phyloP scores from a whole-genome alignment of 2,888 invertebrate species.

The Melieria omissa region DNA sequence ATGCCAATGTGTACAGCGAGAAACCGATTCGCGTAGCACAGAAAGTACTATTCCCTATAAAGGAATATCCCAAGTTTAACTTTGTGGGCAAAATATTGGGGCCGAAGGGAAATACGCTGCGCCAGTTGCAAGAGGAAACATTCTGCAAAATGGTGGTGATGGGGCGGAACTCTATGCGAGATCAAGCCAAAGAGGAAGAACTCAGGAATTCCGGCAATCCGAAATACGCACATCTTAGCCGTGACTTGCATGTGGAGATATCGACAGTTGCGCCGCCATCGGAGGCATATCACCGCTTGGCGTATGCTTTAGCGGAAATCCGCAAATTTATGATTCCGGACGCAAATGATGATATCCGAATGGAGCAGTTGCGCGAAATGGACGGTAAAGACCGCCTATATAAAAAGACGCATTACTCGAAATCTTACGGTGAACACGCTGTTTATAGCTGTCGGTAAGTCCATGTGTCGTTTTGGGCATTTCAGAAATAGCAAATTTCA shows the following conservation, averaged over 20 bases:
- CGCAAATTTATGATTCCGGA: conserved; percentile 84
- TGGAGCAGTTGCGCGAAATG: conserved; percentile 63
- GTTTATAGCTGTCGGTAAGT: conserved; percentile 57
- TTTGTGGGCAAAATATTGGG: conserved; percentile 95
- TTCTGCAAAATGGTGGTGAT: conserved; percentile 96
- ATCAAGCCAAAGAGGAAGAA: conserved; percentile 93
- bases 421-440: conserved; percentile 57
- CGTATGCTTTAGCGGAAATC: conserved; percentile 83
- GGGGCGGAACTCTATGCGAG: conserved; percentile 93
- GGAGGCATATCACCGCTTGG: conserved; percentile 87
- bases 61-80: conserved; percentile 74
- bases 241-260: conserved; percentile 92
- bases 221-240: conserved; percentile 89
- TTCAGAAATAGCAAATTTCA: background rate
- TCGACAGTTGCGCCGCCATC: conserved; percentile 91
- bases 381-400: conserved; percentile 64
- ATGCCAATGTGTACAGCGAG: conserved; percentile 64
- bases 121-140: conserved; percentile 91
- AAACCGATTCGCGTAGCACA: conserved; percentile 65
- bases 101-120: conserved; percentile 92
- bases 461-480: background rate
- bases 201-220: conserved; percentile 87
- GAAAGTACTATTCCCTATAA: conserved; percentile 64
- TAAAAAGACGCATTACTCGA: conserved; percentile 62
- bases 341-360: conserved; percentile 63